A percentile compares a stretch with the other conserved stretches of the same genome.
Conservation (phyloP, 2,113 vertebrate genomes). For the Danionella cerebrum region DNA sequence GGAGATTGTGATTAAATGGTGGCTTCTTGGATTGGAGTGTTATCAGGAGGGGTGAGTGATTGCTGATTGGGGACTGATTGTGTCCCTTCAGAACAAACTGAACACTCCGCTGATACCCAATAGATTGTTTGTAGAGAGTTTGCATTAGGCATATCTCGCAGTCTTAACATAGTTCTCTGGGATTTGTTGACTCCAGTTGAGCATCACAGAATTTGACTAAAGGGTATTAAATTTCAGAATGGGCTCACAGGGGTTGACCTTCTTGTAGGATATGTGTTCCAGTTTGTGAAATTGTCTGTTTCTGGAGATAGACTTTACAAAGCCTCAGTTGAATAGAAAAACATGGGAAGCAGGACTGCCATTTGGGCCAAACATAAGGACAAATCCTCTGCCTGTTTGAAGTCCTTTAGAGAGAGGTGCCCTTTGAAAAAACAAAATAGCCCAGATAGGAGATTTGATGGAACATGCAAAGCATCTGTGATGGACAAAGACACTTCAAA, state of each 20-base stretch:
- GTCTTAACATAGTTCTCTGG: conserved; percentile 14
- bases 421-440: neutral
- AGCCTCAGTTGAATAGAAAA: neutral
- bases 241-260: neutral
- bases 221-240: neutral
- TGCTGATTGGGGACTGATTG: too few species aligned
- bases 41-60: too few species aligned
- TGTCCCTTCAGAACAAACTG: too few species aligned
- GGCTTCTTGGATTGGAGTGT: too few species aligned
- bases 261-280: neutral
- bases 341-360: neutral
- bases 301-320: neutral
- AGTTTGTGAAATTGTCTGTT: neutral
- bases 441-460: neutral
- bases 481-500: conserved; percentile 5
- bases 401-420: neutral
- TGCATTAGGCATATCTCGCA: too few species aligned
- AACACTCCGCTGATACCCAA: too few species aligned
- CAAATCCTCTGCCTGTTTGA: neutral
- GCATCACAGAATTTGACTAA: neutral
- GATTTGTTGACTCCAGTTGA: neutral
- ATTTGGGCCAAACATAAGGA: neutral
- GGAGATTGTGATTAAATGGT: too few species aligned
- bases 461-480: neutral
- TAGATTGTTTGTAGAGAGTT: too few species aligned